Evolutionary conservation across 2,888 invertebrate genomes (phyloP).

Genomic region (Drosophila emarginata): DNA sequence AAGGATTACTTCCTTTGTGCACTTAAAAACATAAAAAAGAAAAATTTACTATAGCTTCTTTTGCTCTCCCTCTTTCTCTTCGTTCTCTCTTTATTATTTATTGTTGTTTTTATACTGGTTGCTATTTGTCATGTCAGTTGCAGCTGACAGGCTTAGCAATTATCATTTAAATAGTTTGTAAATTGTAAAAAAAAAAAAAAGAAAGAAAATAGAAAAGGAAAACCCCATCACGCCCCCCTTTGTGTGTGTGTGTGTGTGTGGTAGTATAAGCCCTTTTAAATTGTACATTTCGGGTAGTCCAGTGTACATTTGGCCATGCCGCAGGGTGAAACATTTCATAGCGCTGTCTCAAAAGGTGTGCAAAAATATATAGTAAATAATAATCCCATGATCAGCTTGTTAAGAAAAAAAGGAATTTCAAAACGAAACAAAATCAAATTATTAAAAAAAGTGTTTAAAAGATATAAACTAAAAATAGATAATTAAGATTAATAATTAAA

Average conservation of each 20-base stretch:
- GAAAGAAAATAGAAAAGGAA: background rate
- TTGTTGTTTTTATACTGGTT: background rate
- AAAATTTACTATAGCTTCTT: background rate
- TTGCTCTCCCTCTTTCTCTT: background rate
- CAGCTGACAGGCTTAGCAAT: conserved; percentile 56
- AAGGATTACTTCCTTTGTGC: conserved; percentile 77
- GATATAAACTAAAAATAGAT: too few relatives aligned
- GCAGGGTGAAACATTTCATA: conserved; percentile 76
- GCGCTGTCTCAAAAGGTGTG: conserved; percentile 71
- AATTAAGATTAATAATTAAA: too few relatives aligned
- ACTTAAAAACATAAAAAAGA: conserved; percentile 19
- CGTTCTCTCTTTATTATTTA: background rate
- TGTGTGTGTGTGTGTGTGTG: background rate
- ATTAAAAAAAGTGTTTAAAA: too few relatives aligned
- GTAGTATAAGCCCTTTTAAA: conserved; percentile 2
- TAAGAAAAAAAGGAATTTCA: too few relatives aligned
- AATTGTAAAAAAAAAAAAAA: conserved; percentile 27
- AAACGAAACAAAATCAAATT: too few relatives aligned
- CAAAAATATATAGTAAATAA: too few relatives aligned
- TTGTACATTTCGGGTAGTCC: background rate
- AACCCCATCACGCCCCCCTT: conserved; percentile 46
- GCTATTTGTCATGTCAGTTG: conserved; percentile 55
- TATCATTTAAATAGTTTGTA: conserved; percentile 50
- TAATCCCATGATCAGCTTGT: too few relatives aligned
- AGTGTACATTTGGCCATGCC: conserved; percentile 57